These are phyloP conservation scores for Sericinus montela DNA, from an alignment of 2,888 invertebrate genomes.

Conservation along the genomic window DNA sequence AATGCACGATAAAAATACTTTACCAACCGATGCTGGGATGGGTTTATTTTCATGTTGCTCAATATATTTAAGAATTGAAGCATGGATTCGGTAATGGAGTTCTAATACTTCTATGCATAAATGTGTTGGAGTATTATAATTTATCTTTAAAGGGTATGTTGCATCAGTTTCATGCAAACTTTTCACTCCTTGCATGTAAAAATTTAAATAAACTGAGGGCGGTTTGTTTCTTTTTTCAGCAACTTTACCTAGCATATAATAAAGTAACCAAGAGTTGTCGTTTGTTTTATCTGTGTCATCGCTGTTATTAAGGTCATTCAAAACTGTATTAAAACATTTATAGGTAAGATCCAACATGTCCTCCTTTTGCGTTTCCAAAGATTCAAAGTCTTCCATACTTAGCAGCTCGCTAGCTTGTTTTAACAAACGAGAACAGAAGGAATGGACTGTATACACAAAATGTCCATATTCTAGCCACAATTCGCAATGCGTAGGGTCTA, in stretches of 20 bases:
- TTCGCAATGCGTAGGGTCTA: slow-evolving; percentile 86
- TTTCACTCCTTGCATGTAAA: slow-evolving; percentile 89
- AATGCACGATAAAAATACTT: slow-evolving; percentile 79
- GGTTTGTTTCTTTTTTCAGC: slow-evolving; percentile 90
- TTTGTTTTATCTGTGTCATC: slow-evolving; percentile 78
- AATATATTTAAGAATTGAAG: slow-evolving; percentile 92
- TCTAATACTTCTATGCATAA: slow-evolving; percentile 94
- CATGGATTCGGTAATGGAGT: slow-evolving; percentile 90
- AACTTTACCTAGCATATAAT: slow-evolving; percentile 98
- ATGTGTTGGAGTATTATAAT: slow-evolving; percentile 89
- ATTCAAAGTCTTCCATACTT: slow-evolving; percentile 86
- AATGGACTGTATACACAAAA: slow-evolving; percentile 93
- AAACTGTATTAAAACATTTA: slow-evolving; percentile 87
- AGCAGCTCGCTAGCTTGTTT: slow-evolving; percentile 88
- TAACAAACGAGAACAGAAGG: slow-evolving; percentile 91
- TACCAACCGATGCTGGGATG: slow-evolving; percentile 79
- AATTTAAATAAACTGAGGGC: slow-evolving; percentile 85
- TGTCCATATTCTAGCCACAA: slow-evolving; percentile 96
- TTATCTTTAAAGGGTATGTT: slow-evolving; percentile 91
- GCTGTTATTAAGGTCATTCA: slow-evolving; percentile 78
- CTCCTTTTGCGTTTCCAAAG: slow-evolving; percentile 87
- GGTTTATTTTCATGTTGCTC: slow-evolving; percentile 87
- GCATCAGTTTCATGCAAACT: slow-evolving; percentile 89
- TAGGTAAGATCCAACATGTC: slow-evolving; percentile 88
- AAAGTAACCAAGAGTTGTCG: slow-evolving; percentile 95